Base-by-base conservation (phyloP, 2,113 vertebrate species). In the Neodontobutis hainanensis region DNA sequence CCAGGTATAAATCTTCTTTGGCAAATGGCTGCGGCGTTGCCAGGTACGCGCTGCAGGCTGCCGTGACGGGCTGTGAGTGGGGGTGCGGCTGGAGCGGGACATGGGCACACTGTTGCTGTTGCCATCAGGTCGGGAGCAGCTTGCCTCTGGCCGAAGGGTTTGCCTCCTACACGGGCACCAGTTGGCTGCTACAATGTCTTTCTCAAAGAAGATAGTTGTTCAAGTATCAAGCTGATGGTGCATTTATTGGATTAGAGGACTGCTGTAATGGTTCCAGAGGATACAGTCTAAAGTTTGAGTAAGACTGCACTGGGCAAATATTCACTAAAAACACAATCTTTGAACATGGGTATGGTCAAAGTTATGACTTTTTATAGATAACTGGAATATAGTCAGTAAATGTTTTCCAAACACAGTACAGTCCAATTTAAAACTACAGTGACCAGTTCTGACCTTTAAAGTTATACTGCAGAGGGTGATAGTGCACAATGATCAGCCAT, bases 1-100 rank as follows among this genome's bases (percentile, higher is more conserved):
- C 93, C 92, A 92, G 92, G 94, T 95, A 96, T 96, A 95, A 95
- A 96, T 96, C 95, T 95, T 95, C 80, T 84, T 92, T 93, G 91
- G 94, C 81, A 90, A 93, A 94, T 90, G 78, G 80, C 89, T 69
- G 92, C 88, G 75, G 87, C 80, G 81, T 92, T 89, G 94, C 95
- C 95, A 95, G 93, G 91, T 87, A 91, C n/a, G 92, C 93, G 91
- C 94, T 86, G 91, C 92, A 89, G 94, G 95, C 92, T 91, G 89
- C 92, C 91, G 72, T 76, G 92, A 92, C 90, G 90, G 92, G 85
- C 92, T 89, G 88, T 88, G 91, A 93, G 90, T 81, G 61, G 90
- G 87, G 88, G 90, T 91, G 85, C 70, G 85, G 80, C 82, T 89
- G 86, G 86, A 90, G 91, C 90, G 88, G 88, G 90, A 92, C 90